Base-by-base conservation (phyloP, 2,797 vertebrate genomes). In the Oreochromis grahami region DNA sequence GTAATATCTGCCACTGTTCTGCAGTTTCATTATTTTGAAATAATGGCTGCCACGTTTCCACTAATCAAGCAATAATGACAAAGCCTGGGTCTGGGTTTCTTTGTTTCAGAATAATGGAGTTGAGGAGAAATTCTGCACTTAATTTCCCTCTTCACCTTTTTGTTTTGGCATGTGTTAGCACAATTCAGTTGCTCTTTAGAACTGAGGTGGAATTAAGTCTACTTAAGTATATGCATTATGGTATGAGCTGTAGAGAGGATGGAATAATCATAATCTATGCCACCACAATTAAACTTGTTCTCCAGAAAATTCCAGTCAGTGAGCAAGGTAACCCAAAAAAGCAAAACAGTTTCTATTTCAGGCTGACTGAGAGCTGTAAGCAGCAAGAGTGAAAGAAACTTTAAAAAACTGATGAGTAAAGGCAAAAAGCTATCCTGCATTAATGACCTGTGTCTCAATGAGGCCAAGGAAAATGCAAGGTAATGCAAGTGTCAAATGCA, bases 221-320 rank as follows among this genome's bases (percentile, higher is more conserved):
- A 45, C 58, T 50, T n/a, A 1, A 41, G 65, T 76, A 17, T 41
- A 51, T 76, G 50, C 3, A 65, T 50, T 82, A 63, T 45, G 26
- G 79, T 58, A 29, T 83, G 81, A 70, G 45, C 68, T 84, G 68
- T 19, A 26, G 5, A 50, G 41, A 53, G 17, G 24, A 45, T 6
- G 24, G 7, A 70, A 60, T 43, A 53, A 58, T 83, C 58, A 81
- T 29, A 81, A 83, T 77, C 17, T 77, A 56, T 76, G 76, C 8
- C 24, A 17, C 9, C 43, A n/a, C 34, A 38, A 58, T 85, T 84
- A 52, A 50, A 50, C 10, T 4, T 29, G 26, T 6, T 32, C 26
- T 74, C 10, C 10, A n/a, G 17, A 45, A 48, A 50, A 84, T 82
- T 90, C 85, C 72, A 86, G 76, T 82, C 84, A 56, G 34, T 82